Percentiles rank a stretch among this genome's conserved stretches.
Evolutionary conservation across 2,888 invertebrate species (phyloP).

Genomic region (Drosophila mayaguana): DNA sequence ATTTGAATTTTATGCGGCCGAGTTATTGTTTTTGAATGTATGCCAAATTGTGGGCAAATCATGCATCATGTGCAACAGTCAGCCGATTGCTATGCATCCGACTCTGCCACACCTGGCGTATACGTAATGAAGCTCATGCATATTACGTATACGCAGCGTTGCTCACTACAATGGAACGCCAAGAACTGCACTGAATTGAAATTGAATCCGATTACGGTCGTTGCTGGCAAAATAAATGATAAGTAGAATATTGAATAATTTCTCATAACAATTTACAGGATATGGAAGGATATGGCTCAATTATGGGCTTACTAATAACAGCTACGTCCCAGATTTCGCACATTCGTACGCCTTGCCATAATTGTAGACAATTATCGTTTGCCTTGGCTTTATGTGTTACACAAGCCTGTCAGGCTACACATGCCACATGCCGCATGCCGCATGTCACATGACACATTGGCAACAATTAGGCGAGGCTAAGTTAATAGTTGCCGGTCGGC

Average conservation of each 20-base stretch:
- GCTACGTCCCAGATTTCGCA: not conserved
- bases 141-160: slow-evolving; percentile 59
- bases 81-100: slow-evolving; percentile 22
- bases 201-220: not conserved
- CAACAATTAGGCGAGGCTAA: slow-evolving; percentile 48
- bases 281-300: not conserved
- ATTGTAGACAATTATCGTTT: slow-evolving; percentile 29
- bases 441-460: slow-evolving; percentile 29
- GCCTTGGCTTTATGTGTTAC: slow-evolving; percentile 6
- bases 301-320: not conserved
- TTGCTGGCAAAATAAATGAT: not conserved
- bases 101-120: slow-evolving; percentile 57
- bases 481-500: slow-evolving; percentile 47
- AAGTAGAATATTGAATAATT: not conserved
- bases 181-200: not conserved
- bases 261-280: not conserved
- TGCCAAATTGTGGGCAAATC: slow-evolving; percentile 36
- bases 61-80: slow-evolving; percentile 28
- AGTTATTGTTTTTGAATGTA: slow-evolving; percentile 35
- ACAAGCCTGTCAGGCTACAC: slow-evolving; percentile 32
- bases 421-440: slow-evolving; percentile 9
- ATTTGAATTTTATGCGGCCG: slow-evolving; percentile 30
- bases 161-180: too few relatives aligned
- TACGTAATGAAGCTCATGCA: slow-evolving; percentile 49
- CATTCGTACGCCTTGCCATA: not conserved